Base-by-base conservation (phyloP, 2,797 vertebrate species). In the Ptychobarbus kaznakovi region DNA sequence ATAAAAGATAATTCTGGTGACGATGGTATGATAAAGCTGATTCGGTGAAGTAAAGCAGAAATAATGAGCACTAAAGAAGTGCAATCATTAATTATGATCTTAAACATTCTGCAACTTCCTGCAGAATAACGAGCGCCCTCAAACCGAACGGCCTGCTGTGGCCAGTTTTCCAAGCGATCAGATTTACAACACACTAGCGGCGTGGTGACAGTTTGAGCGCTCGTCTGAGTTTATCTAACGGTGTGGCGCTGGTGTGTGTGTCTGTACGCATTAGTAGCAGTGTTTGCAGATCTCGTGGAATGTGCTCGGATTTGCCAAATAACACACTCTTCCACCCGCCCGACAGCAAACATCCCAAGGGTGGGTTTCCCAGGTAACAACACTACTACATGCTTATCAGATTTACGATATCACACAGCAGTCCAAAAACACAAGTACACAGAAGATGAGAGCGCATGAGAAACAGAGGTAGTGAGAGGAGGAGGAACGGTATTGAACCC, bases 281-380 rank as follows among this genome's bases (percentile, higher is more conserved):
- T 69, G 68, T 86, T 86, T 87, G 82, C 70, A 72, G 72, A 82
- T 83, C 83, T 85, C 53, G 58, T 82, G 84, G 81, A 87, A 90
- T 87, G 86, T 82, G 79, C 83, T 83, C 51, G 76, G 42, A 81
- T 77, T 84, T 35, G 83, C 81, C 78, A 89, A 88, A 85, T 68
- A 87, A 85, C 79, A 87, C 82, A 85, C 68, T 72, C 81, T 84
- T 87, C 87, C 63, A 68, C 78, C 68, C 70, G 78, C 58, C 74
- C 46, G 4, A 85, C 84, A 72, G n/a, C 76, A 73, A 68, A 65
- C 46, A 49, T 74, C 86, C 76, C 80, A 22, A 12, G 78, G 83
- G 85, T 81, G 10, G 42, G 86, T 91, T 88, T 81, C 87, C 85
- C 74, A 88, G 87, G 88, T 87, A 88, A 88, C 81, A 80, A 73